Evolutionary conservation across 2,797 vertebrate genomes (phyloP).

Genomic region (Novumbra hubbsi): DNA sequence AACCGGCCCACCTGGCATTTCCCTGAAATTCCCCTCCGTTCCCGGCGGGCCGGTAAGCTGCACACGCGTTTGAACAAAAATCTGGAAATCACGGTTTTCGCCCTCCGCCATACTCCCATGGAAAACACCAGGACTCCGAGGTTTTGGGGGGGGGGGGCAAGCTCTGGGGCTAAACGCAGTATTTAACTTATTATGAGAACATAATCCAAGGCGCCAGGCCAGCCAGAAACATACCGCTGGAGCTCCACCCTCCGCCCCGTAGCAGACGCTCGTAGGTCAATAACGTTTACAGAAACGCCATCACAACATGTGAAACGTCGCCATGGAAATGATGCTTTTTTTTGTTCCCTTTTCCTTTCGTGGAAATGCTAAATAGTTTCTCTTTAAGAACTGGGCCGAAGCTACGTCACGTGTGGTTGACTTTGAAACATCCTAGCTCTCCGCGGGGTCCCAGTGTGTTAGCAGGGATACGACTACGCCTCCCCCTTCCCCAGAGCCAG

Average conservation of each 20-base stretch:
- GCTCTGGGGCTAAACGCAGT: background rate
- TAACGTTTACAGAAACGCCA: background rate
- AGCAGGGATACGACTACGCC: too few relatives aligned
- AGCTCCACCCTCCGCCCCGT: background rate
- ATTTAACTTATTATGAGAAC: background rate
- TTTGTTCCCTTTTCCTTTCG: too few relatives aligned
- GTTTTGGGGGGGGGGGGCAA: background rate
- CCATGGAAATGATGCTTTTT: background rate
- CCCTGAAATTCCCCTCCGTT: too few relatives aligned
- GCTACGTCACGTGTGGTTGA: conserved; percentile 45
- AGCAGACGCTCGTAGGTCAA: background rate
- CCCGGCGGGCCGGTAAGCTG: too few relatives aligned
- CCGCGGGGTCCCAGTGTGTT: too few relatives aligned
- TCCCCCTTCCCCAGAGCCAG: too few relatives aligned
- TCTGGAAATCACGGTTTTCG: background rate
- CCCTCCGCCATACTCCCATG: background rate
- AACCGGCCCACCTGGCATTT: too few relatives aligned
- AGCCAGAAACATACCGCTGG: background rate
- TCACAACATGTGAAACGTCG: too few relatives aligned
- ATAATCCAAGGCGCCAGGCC: background rate
- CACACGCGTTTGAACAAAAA: too few relatives aligned
- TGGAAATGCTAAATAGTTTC: background rate
- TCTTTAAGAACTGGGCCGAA: background rate
- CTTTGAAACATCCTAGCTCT: conserved; percentile 36
- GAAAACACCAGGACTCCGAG: background rate